Base-by-base conservation (phyloP, 2,797 vertebrate species). In the Phrynocephalus guinanensis region DNA sequence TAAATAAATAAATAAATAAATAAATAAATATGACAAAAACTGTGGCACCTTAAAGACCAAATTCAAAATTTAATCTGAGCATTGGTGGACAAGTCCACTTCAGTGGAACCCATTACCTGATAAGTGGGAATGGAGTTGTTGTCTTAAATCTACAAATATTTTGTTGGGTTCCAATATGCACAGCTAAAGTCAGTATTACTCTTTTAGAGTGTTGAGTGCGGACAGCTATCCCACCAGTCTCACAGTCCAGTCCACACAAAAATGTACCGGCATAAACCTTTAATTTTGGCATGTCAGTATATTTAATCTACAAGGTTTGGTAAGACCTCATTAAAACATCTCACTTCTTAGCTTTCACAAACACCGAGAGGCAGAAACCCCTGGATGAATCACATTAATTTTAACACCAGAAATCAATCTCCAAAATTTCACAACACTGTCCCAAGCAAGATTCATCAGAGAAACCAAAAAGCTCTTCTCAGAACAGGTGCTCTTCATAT, bases 381-480 rank as follows among this genome's bases (percentile, higher is more conserved):
- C 44, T 22, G 3, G 1, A 56, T 56, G 10, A 93, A 71, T 22
- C 6, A 79, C 6, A 8, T 7, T 6, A 5, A 66, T 84, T 8
- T 84, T 73, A 50, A 80, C 9, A 80, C 68, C 20, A 81, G 87
- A 82, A 90, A 90, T 89, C 8, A 30, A 77, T 83, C 68, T 89
- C 86, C 44, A 50, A 44, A 86, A 90, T 82, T 91, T 91, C 78
- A 67, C 26, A 44, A 10, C 13, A 82, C 90, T 89, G 83, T 10
- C 10, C 26, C 33, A 75, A 48, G 72, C 79, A 66, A 44, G 33
- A 82, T 63, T 92, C 44, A 77, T 3, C 90, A 38, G 24, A 88
- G 6, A 87, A 67, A 44, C 11, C 20, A 86, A 92, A 89, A 91
- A 76, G 26, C 50, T 85, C 44, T 84, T 90, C 81, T 90, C 84